These are phyloP conservation scores for Cydia fagiglandana DNA, from an alignment of 1,140 invertebrate species.

Conservation along the genomic window DNA sequence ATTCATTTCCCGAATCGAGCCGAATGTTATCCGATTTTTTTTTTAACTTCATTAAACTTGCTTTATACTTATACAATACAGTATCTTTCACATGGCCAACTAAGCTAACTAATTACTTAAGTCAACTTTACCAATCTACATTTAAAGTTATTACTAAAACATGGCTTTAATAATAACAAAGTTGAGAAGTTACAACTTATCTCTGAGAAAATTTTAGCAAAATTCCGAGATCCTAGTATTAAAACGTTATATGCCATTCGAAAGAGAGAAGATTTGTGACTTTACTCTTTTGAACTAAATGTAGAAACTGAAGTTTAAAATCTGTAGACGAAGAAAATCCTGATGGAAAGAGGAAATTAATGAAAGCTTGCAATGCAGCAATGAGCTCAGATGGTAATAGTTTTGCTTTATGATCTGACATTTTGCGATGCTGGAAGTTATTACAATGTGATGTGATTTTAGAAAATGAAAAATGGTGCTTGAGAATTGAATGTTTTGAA, in stretches of 20 bases:
- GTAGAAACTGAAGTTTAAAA: slow-evolving; percentile 6
- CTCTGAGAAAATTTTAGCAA: neutral
- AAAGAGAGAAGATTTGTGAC: neutral
- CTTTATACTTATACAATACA: too few species aligned
- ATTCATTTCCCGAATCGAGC: too few species aligned
- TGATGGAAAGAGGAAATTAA: slow-evolving; percentile 14
- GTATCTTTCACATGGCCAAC: too few species aligned
- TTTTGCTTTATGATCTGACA: neutral
- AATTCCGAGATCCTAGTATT: neutral
- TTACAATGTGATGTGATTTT: neutral
- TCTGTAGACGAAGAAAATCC: neutral
- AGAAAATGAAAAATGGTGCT: neutral
- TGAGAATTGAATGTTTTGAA: neutral
- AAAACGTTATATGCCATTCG: neutral
- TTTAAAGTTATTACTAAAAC: neutral
- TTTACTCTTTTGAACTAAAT: neutral
- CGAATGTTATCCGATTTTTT: too few species aligned
- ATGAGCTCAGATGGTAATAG: slow-evolving; percentile 12
- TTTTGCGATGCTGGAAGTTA: neutral
- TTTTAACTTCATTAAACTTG: too few species aligned
- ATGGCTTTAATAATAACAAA: neutral
- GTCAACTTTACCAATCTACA: neutral
- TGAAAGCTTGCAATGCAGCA: slow-evolving; percentile 4
- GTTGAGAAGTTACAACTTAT: neutral
- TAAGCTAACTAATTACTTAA: neutral